Evolutionary conservation across 2,888 invertebrate species (phyloP).

Genomic region (Drosophila peninsularis): DNA sequence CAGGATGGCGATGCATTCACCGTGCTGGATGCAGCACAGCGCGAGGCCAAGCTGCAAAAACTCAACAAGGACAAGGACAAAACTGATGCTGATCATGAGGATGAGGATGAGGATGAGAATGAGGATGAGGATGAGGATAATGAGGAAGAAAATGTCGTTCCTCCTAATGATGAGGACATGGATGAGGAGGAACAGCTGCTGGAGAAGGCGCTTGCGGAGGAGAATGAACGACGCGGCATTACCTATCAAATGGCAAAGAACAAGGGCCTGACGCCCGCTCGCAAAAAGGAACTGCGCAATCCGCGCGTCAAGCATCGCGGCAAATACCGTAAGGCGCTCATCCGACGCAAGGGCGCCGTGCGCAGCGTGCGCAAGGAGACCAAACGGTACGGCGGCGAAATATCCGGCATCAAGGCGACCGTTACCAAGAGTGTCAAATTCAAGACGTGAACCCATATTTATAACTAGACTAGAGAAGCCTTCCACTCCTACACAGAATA

Average conservation of each 20-base stretch:
- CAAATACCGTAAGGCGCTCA: conserved; percentile 96
- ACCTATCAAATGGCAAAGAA: conserved; percentile 98
- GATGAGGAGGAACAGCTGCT: conserved; percentile 85
- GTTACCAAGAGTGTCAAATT: conserved; percentile 96
- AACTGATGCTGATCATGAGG: conserved; percentile 84
- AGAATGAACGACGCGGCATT: conserved; percentile 89
- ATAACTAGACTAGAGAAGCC: conserved; percentile 11
- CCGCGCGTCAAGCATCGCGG: conserved; percentile 97
- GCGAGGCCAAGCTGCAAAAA: conserved; percentile 62
- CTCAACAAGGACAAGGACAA: conserved; percentile 49
- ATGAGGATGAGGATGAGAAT: conserved; percentile 67
- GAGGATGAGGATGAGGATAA: conserved; percentile 83
- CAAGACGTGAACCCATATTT: conserved; percentile 84
- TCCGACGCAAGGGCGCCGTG: conserved; percentile 96
- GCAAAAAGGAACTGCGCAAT: conserved; percentile 96
- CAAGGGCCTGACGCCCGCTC: conserved; percentile 95
- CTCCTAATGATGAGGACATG: conserved; percentile 82
- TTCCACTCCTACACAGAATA: no score
- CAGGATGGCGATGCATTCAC: conserved; percentile 83
- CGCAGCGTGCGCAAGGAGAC: conserved; percentile 93
- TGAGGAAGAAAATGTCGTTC: conserved; percentile 83
- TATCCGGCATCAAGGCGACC: conserved; percentile 95
- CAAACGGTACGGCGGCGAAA: conserved; percentile 94
- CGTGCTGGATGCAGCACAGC: conserved; percentile 59
- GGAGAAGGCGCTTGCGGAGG: conserved; percentile 83